These are phyloP conservation scores for Helostoma temminkii DNA, from an alignment of 2,797 vertebrate genomes.

Conservation along the genomic window DNA sequence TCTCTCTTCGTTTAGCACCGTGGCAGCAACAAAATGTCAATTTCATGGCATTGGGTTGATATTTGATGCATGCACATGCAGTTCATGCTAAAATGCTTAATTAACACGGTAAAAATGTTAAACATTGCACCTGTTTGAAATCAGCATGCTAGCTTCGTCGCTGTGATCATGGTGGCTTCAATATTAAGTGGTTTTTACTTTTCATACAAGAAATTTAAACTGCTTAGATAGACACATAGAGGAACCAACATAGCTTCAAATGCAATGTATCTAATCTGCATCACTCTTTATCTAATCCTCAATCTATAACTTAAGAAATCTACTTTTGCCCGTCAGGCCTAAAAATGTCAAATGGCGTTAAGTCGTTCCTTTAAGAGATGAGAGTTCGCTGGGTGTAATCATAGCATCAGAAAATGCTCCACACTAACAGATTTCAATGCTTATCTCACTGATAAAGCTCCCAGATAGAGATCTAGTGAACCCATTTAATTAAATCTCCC, in stretches of 20 bases:
- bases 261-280: conserved; percentile 7
- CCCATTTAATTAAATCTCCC: conserved; percentile 68
- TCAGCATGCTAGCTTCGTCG: too few species aligned
- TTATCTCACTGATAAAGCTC: conserved; percentile 50
- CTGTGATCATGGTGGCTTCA: too few species aligned
- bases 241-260: not conserved
- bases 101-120: too few species aligned
- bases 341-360: conserved; percentile 50
- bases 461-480: conserved; percentile 56
- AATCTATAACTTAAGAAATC: conserved; percentile 27
- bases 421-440: conserved; percentile 35
- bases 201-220: not conserved
- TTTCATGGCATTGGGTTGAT: too few species aligned
- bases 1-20: too few species aligned
- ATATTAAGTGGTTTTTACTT: not conserved
- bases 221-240: not conserved
- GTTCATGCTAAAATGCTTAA: too few species aligned
- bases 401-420: conserved; percentile 34
- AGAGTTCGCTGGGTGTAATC: conserved; percentile 32
- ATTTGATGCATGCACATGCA: too few species aligned
- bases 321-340: conserved; percentile 37
- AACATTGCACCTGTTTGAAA: too few species aligned
- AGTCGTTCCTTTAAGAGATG: conserved; percentile 31
- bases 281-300: conserved; percentile 19
- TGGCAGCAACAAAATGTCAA: too few species aligned